Base-by-base conservation (phyloP, 2,888 invertebrate genomes). In the Panorpa germanica region DNA sequence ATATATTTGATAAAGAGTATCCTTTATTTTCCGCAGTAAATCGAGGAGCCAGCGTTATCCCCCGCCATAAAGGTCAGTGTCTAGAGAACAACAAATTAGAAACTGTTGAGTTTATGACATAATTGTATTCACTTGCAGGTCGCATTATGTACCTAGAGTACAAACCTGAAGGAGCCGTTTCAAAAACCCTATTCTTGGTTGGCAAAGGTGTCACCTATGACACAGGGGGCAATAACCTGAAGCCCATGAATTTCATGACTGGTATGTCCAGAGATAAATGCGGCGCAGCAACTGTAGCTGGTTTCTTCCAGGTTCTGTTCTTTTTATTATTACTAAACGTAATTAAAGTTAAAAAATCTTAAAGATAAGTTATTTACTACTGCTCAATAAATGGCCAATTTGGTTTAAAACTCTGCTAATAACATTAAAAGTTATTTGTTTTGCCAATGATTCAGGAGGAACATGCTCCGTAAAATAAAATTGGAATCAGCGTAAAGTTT, bases 231-330 rank as follows among this genome's bases (percentile, higher is more conserved):
- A 70, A 70, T 46, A 80, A 81, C 53, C 65, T 81, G 44, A 93
- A 93, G 58, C 70, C 69, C 44, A 72, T 74, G 33, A 80, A 82
- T 35, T 50, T 57, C 10, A 83, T 85, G 83, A 67, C 71, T 33
- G 82, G 85, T 38, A 88, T 88, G 86, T 80, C 78, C 18, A 63
- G 90, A 26, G 93, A 95, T 57, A 95, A 95, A 57, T 90, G 90
- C 51, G 93, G 93, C 15, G 82, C 91, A 13, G 91, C 91, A 3
- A 81, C 83, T 24, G 77, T 85, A 11, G 83, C 80, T 27, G 93
- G 93, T 28, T 85, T 95, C 51, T 74, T 95, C 65, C 73, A 86
- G 64, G 76, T 81, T 40, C 24, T 16, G 10, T 22, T 25, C 27
- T 29, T 9, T 12, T 18, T 6, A 10, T 12, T 37, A 29, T 12